Base-by-base conservation (phyloP, 2,113 vertebrate species). In the Triplophysa siluroides region DNA sequence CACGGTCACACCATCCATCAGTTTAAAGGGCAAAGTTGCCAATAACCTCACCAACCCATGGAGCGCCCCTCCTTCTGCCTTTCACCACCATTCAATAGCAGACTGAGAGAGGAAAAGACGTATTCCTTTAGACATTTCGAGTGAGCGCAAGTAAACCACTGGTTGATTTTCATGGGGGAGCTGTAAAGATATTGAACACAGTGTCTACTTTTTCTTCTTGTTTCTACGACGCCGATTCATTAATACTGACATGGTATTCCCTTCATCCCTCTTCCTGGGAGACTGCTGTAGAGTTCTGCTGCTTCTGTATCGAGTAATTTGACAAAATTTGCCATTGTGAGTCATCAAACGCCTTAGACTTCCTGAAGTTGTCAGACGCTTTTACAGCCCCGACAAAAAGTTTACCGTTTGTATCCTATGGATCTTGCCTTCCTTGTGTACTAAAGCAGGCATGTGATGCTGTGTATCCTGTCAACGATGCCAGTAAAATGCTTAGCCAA, bases 1-100 rank as follows among this genome's bases (percentile, higher is more conserved):
- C 52, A 76, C 13, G 50, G 66, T 70, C 67, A 50, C 60, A 61
- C 60, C 66, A 81, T 84, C 72, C 66, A 81, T 84, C 83, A 84
- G 75, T 81, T 78, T 63, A 84, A 84, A 84, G 83, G 79, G 70
- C 83, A 81, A 79, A 68, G 33, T 77, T 79, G 71, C 76, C 80
- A 81, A 78, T 84, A 83, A 77, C 58, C 26, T 56, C 63, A 45
- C 63, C 52, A 66, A 67, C 63, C 45, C 74, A 26, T 66, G 24
- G 18, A 41, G 58, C 47, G 43, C 8, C 47, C 71, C 50, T 70
- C 60, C 63, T 67, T 68, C 16, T 64, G 64, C 64, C 68, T 78
- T 78, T 78, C 74, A 69, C 24, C 4, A 33, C 29, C 4, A 29
- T 63, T 76, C 73, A 76, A 75, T 41, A 70, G 29, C 62, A 58